These are phyloP conservation scores for Chrosomus eos DNA, from an alignment of 2,797 vertebrate genomes.

Conservation along the genomic window DNA sequence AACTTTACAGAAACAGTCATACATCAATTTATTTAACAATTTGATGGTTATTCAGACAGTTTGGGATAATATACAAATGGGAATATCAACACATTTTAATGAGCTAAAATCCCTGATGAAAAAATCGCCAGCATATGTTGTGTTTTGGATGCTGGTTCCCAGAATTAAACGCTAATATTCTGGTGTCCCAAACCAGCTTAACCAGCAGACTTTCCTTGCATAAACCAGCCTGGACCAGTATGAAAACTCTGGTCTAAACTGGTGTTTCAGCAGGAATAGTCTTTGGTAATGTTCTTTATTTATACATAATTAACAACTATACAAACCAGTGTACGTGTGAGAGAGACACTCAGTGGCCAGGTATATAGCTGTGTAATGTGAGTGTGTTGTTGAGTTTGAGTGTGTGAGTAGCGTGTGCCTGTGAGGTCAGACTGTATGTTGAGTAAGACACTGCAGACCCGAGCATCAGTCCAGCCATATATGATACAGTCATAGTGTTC, in stretches of 20 bases:
- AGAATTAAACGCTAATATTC: background rate
- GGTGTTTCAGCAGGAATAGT: background rate
- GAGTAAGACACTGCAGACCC: slow-evolving; percentile 90
- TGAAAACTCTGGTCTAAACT: background rate
- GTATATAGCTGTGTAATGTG: slow-evolving; percentile 39
- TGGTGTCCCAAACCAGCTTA: background rate
- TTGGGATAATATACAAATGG: background rate
- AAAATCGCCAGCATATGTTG: background rate
- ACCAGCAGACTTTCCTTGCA: background rate
- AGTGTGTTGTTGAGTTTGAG: slow-evolving; percentile 40
- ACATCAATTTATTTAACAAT: background rate
- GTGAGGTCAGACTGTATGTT: slow-evolving; percentile 46
- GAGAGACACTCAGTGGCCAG: slow-evolving; percentile 23
- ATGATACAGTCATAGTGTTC: slow-evolving; percentile 90
- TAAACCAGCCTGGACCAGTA: background rate
- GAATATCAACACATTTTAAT: background rate
- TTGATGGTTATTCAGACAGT: background rate
- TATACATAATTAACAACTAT: background rate
- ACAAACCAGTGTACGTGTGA: background rate
- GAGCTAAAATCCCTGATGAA: background rate
- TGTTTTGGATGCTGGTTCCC: background rate
- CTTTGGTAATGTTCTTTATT: background rate
- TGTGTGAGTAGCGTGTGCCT: background rate
- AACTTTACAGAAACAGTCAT: background rate
- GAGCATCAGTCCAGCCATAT: slow-evolving; percentile 93